Conservation (phyloP, 2,113 vertebrate genomes). For the Nesospiza acunhae region DNA sequence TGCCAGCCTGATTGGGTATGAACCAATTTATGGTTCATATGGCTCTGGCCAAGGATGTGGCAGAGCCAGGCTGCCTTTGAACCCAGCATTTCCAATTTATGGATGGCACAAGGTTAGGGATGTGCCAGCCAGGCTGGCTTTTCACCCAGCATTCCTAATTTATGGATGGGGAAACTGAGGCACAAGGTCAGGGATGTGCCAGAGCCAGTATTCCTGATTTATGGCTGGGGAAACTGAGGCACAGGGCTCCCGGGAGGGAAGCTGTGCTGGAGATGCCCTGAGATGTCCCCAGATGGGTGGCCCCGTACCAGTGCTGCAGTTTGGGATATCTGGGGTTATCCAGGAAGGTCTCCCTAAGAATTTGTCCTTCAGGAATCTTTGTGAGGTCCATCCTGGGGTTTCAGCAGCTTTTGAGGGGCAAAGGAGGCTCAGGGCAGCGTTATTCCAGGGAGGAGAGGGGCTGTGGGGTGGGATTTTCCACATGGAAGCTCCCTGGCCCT, state of each 20-base stretch:
- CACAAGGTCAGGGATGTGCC: accelerated
- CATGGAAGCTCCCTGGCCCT: accelerated
- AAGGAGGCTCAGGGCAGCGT: not conserved
- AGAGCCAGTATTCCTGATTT: accelerated
- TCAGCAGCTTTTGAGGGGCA: not conserved
- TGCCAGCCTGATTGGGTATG: no score
- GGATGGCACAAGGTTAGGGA: not conserved
- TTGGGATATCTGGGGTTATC: accelerated
- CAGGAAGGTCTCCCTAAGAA: accelerated
- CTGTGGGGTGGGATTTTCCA: not conserved
- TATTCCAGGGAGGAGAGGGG: not conserved
- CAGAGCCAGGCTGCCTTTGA: not conserved
- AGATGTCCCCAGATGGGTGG: accelerated
- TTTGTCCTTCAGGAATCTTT: not conserved
- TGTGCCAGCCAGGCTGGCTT: no score
- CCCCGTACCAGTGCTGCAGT: accelerated
- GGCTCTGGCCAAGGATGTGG: accelerated
- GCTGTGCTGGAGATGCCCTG: not conserved
- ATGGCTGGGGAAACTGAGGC: not conserved
- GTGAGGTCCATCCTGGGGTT: not conserved
- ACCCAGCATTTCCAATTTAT: accelerated
- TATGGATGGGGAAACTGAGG: not conserved
- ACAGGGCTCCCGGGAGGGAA: not conserved
- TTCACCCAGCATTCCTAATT: not conserved
- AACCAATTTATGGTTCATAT: no score